phyloP scores from a whole-genome alignment of 2,888 invertebrate genomes.

The Microdon myrmicae region DNA sequence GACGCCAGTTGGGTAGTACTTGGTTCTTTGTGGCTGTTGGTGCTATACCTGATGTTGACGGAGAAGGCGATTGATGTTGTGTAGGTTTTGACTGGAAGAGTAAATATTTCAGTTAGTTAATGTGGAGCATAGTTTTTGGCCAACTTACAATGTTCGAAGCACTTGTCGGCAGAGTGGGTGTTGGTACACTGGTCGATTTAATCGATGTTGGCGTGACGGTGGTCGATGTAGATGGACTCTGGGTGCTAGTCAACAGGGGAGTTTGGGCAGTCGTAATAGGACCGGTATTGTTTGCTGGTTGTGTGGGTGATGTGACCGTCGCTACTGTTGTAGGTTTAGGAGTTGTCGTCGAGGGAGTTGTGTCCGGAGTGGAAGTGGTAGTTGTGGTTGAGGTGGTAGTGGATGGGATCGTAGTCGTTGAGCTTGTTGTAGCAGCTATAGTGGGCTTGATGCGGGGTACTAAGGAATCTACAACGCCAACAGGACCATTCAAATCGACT shows the following conservation, averaged over 20 bases:
- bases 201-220: conserved; percentile 53
- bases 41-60: conserved; percentile 60
- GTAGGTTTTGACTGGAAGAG: conserved; percentile 49
- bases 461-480: conserved; percentile 65
- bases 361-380: conserved; percentile 31
- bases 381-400: conserved; percentile 28
- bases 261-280: conserved; percentile 21
- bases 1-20: conserved; percentile 62
- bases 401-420: conserved; percentile 55
- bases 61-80: conserved; percentile 61
- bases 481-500: conserved; percentile 67
- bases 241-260: conserved; percentile 18
- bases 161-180: conserved; percentile 54
- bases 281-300: conserved; percentile 48
- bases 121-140: conserved; percentile 52
- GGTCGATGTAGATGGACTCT: conserved; percentile 22
- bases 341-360: conserved; percentile 40
- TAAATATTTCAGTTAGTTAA: conserved; percentile 10
- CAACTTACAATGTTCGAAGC: conserved; percentile 29
- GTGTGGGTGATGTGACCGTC: conserved; percentile 38
- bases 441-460: conserved; percentile 63
- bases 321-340: conserved; percentile 33
- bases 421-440: conserved; percentile 59
- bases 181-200: conserved; percentile 56
- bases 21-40: conserved; percentile 54